Evolutionary conservation across 2,797 vertebrate species (phyloP).

Genomic region (Cottoperca gobio): DNA sequence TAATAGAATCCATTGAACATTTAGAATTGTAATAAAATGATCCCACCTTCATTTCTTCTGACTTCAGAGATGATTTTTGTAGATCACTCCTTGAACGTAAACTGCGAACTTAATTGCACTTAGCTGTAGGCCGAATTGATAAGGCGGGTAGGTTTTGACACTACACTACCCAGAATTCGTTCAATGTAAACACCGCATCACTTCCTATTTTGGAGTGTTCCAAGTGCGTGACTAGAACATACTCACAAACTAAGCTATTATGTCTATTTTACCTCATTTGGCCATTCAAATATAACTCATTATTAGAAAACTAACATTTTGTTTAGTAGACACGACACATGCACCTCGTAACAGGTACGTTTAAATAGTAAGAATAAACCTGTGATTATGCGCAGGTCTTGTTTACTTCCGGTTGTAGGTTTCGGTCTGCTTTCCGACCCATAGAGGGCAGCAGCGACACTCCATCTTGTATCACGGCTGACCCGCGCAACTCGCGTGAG

Average conservation of each 20-base stretch:
- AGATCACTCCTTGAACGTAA: no score
- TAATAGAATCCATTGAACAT: no score
- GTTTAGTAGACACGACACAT: accelerated
- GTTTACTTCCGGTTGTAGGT: conserved; percentile 36
- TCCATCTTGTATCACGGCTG: conserved; percentile 39
- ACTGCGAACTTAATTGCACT: no score
- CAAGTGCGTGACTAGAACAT: background rate
- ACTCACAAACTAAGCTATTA: background rate
- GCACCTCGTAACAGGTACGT: accelerated
- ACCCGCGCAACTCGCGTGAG: conserved; percentile 74
- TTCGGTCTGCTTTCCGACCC: background rate
- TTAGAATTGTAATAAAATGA: no score
- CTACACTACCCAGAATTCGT: conserved; percentile 49
- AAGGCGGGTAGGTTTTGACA: background rate
- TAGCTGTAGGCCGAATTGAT: background rate
- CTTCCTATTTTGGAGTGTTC: conserved; percentile 17
- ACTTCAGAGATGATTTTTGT: no score
- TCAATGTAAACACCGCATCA: conserved; percentile 5
- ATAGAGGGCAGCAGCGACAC: conserved; percentile 53
- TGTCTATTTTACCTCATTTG: background rate
- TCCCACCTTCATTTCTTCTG: no score
- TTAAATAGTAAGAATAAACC: background rate
- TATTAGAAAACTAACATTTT: no score
- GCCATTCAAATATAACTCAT: accelerated
- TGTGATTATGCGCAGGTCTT: background rate